phyloP scores from a whole-genome alignment of 2,888 invertebrate species.

The Plagodis pulveraria region DNA sequence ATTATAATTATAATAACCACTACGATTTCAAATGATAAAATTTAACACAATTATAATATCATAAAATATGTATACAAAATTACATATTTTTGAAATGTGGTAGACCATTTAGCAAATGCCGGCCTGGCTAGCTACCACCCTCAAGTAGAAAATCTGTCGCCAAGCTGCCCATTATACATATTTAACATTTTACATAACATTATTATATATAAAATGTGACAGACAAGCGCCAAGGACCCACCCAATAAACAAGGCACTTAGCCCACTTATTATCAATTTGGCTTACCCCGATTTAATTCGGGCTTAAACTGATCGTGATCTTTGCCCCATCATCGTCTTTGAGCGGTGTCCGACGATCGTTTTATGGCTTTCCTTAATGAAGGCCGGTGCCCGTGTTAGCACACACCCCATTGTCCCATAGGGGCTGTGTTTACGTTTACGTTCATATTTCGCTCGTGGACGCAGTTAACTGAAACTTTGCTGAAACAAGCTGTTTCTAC shows the following conservation, averaged over 20 bases:
- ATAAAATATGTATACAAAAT: too few relatives aligned
- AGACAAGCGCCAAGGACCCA: background rate
- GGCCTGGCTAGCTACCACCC: too few relatives aligned
- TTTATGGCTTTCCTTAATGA: slow-evolving; percentile 73
- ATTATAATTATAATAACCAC: too few relatives aligned
- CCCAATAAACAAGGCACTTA: background rate
- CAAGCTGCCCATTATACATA: too few relatives aligned
- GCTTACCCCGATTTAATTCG: slow-evolving; percentile 26
- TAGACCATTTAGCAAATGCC: too few relatives aligned
- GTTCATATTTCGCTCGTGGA: slow-evolving; percentile 64
- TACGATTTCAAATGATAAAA: too few relatives aligned
- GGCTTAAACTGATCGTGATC: slow-evolving; percentile 32
- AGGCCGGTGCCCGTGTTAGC: slow-evolving; percentile 55
- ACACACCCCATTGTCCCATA: slow-evolving; percentile 62
- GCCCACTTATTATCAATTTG: slow-evolving; percentile 22
- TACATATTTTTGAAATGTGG: too few relatives aligned
- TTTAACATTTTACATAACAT: too few relatives aligned
- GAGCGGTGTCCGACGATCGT: slow-evolving; percentile 63
- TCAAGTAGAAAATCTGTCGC: too few relatives aligned
- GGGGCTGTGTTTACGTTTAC: slow-evolving; percentile 63
- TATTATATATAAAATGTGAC: too few relatives aligned
- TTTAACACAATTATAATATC: too few relatives aligned
- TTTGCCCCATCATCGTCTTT: slow-evolving; percentile 42
- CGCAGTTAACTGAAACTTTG: slow-evolving; percentile 56
- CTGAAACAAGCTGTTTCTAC: slow-evolving; percentile 56